These are phyloP conservation scores for Xenopus petersii DNA, from an alignment of 2,797 vertebrate species.

Conservation along the genomic window DNA sequence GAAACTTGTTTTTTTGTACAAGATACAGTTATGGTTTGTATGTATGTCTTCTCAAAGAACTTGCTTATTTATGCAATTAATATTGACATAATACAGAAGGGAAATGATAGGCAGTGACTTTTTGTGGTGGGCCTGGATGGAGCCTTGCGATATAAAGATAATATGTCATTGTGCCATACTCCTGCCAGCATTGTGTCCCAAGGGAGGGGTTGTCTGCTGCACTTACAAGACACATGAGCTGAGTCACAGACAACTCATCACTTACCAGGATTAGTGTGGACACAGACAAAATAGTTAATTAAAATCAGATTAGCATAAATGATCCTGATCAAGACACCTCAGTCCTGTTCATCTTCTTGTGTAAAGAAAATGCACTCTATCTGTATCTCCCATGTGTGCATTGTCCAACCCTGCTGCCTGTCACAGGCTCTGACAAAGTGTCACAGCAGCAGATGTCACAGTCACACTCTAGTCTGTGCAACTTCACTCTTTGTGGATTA, in stretches of 20 bases:
- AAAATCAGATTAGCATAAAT: slow-evolving; percentile 49
- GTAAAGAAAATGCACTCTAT: slow-evolving; percentile 19
- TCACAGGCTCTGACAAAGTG: not conserved
- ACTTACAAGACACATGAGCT: slow-evolving; percentile 40
- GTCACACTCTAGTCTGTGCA: no score
- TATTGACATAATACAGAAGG: no score
- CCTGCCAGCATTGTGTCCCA: slow-evolving; percentile 22
- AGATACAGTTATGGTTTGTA: no score
- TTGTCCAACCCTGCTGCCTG: not conserved
- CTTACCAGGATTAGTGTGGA: slow-evolving; percentile 46
- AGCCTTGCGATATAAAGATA: not conserved
- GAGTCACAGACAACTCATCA: slow-evolving; percentile 44
- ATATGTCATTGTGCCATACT: slow-evolving; percentile 16
- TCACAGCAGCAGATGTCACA: no score
- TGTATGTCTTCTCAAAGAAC: no score
- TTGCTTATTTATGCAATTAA: no score
- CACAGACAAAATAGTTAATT: slow-evolving; percentile 50
- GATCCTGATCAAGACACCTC: slow-evolving; percentile 40
- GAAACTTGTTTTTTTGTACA: no score
- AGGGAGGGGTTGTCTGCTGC: slow-evolving; percentile 34
- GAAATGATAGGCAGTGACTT: not conserved
- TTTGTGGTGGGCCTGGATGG: not conserved
- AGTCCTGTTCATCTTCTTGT: slow-evolving; percentile 38
- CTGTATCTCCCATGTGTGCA: slow-evolving; percentile 13
- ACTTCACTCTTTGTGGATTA: no score